Percentiles rank a stretch among this genome's conserved stretches.
Evolutionary conservation across 2,888 invertebrate species (phyloP).

Genomic region (Diplazon laetatorius): DNA sequence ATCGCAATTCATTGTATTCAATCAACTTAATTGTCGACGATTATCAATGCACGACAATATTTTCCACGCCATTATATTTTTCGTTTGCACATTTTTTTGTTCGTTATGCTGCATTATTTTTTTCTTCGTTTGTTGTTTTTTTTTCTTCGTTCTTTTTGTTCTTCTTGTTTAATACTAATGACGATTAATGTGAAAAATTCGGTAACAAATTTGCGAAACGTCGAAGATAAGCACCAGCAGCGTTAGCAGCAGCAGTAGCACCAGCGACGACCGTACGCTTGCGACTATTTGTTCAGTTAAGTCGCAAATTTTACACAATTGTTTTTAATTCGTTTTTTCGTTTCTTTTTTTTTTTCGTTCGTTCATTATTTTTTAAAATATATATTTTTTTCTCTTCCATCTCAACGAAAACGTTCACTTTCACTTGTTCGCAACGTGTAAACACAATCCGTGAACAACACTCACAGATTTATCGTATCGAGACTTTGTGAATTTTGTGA

Average conservation of each 20-base stretch:
- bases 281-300: too few relatives aligned
- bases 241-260: not conserved
- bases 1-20: slow-evolving; percentile 42
- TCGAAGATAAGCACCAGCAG: slow-evolving; percentile 18
- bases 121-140: not conserved
- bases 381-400: slow-evolving; percentile 6
- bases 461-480: slow-evolving; percentile 80
- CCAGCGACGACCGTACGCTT: not conserved
- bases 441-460: slow-evolving; percentile 48
- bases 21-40: slow-evolving; percentile 40
- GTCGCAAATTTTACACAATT: too few relatives aligned
- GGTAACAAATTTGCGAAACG: slow-evolving; percentile 29
- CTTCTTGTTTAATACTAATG: not conserved
- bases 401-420: not conserved
- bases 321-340: too few relatives aligned
- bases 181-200: slow-evolving; percentile 23
- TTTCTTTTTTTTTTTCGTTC: not conserved
- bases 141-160: too few relatives aligned
- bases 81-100: too few relatives aligned
- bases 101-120: too few relatives aligned
- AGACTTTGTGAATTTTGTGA: slow-evolving; percentile 77
- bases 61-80: not conserved
- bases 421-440: slow-evolving; percentile 21
- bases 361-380: not conserved
- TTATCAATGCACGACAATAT: slow-evolving; percentile 35